Evolutionary conservation across 2,797 vertebrate genomes (phyloP), one percentile per base, ranked within the genome.

Genomic region (Paguma larvata): DNA sequence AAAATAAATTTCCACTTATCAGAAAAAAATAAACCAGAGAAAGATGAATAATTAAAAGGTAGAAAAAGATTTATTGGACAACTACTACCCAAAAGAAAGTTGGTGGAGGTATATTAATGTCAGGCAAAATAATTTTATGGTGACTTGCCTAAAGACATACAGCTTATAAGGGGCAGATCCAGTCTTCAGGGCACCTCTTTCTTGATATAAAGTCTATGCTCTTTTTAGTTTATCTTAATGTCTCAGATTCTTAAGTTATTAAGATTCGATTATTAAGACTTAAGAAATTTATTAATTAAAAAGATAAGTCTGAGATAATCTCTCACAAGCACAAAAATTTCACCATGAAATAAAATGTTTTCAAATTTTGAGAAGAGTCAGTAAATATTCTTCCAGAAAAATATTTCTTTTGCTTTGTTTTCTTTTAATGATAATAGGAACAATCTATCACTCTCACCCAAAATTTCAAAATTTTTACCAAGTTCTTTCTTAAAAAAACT

Each of bases 351-450:
- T 86, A 94, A 95, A 95, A 41, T 41, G 13, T 80, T 92, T 92
- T 96, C n/a, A 83, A 63, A 10, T 86, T 94, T 84, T 96, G 30
- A 97, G 46, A 77, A 70, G 92, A 94, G 62, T 63, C 32, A 77
- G 41, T 59, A 92, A 92, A 93, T 72, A 90, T n/a, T 89, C 25
- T 73, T 77, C 62, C 72, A 88, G 59, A 72, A 92, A 90, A 89
- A 53, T 34, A 12, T 75, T 83, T 85, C 78, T 32, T 41, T 62
- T 48, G 65, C 48, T 15, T 75, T 92, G 5, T 87, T 77, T 96
- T 96, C 44, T 86, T 97, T 94, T 93, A 77, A 78, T 72, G 92
- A 85, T 85, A 96, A 72, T 48, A 94, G 34, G 84, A 96, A 73
- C 38, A 4, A 89, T 72, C 27, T 7, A 62, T 84, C 62, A 70